These are phyloP conservation scores for Decapterus maruadsi DNA, from an alignment of 2,797 vertebrate species.

Conservation along the genomic window DNA sequence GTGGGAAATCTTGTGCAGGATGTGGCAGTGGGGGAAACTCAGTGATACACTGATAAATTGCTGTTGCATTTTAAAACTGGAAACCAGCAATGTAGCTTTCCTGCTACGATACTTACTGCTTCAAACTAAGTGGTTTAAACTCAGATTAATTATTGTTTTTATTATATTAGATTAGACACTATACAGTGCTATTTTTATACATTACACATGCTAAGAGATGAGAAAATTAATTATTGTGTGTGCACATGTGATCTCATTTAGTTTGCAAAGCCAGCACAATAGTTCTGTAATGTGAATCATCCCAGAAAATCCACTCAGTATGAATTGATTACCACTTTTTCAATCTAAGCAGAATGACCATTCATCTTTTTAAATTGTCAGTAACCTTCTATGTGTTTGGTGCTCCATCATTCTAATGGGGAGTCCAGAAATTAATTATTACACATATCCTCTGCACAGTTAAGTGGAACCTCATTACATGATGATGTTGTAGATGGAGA, in stretches of 20 bases:
- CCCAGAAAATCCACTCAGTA: conserved; percentile 22
- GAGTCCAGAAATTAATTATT: conserved; percentile 61
- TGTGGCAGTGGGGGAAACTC: no score
- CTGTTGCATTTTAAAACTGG: neutral
- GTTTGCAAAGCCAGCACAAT: conserved; percentile 2
- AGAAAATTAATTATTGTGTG: neutral
- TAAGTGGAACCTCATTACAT: conserved; percentile 67
- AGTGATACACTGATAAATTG: neutral
- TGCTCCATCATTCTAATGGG: conserved; percentile 66
- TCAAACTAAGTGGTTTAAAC: neutral
- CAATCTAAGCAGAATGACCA: conserved; percentile 61
- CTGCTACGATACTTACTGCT: neutral
- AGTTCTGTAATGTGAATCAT: conserved; percentile 14
- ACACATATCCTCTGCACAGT: conserved; percentile 45
- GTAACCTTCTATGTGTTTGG: conserved; percentile 44
- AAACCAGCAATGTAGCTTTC: neutral
- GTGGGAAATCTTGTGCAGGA: neutral
- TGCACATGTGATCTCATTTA: neutral
- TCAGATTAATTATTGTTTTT: neutral
- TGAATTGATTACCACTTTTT: conserved; percentile 60
- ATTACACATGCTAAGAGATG: neutral
- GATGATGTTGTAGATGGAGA: conserved; percentile 25
- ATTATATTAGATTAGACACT: no score
- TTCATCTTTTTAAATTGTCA: conserved; percentile 64
- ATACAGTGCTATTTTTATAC: neutral